Conservation (phyloP, 2,888 invertebrate genomes). For the Hylaea fasciaria region DNA sequence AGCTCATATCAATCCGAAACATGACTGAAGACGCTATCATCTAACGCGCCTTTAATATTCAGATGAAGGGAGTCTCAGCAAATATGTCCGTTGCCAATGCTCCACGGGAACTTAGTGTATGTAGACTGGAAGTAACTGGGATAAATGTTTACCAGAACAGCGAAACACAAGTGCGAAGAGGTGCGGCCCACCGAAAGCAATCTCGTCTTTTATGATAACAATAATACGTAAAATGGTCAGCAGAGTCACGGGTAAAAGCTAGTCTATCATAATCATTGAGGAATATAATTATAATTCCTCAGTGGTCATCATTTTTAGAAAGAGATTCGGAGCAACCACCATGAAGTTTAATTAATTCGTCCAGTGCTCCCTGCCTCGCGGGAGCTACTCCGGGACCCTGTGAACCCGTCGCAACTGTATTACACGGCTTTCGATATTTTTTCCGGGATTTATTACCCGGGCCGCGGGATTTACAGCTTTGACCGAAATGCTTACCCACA, state of each 20-base stretch:
- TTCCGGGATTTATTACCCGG: slow-evolving; percentile 72
- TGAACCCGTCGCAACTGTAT: slow-evolving; percentile 64
- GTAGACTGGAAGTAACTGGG: too few species aligned
- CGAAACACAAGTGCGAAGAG: too few species aligned
- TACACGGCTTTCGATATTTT: slow-evolving; percentile 78
- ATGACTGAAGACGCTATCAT: slow-evolving; percentile 49
- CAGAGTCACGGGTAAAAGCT: too few species aligned
- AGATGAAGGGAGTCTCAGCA: slow-evolving; percentile 35
- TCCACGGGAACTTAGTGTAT: too few species aligned
- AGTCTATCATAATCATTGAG: too few species aligned
- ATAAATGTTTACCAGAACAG: too few species aligned
- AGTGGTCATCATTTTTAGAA: not conserved
- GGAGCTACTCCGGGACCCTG: slow-evolving; percentile 32
- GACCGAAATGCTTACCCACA: slow-evolving; percentile 79
- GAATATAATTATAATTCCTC: too few species aligned
- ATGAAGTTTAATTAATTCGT: not conserved
- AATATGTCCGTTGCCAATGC: slow-evolving; percentile 27
- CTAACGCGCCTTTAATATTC: slow-evolving; percentile 50
- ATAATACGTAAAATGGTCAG: too few species aligned
- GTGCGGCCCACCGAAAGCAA: too few species aligned
- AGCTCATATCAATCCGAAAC: slow-evolving; percentile 46
- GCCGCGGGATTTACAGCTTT: slow-evolving; percentile 79
- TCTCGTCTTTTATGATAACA: too few species aligned
- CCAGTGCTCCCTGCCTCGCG: slow-evolving; percentile 13
- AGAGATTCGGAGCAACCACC: not conserved